Evolutionary conservation across 2,797 vertebrate genomes (phyloP), one percentile per base, ranked within the genome.

Genomic region (Tamandua tetradactyla): DNA sequence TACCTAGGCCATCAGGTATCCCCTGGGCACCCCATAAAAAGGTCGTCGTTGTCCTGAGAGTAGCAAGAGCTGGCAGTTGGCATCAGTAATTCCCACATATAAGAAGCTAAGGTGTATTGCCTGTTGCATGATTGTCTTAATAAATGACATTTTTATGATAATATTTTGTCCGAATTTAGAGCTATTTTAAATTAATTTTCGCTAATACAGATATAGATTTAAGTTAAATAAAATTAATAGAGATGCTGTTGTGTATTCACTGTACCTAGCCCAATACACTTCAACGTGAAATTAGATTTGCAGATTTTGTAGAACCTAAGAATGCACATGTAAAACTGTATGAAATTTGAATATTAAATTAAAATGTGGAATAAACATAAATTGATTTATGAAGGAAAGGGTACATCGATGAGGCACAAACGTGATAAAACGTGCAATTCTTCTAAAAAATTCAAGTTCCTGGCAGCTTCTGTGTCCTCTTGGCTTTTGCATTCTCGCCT

Each of bases 311-410:
- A 87, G 49, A 95, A 79, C 15, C 52, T 88, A 55, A 96, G 78
- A 62, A 20, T 94, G 7, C 74, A 14, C 69, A 69, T 8, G 2
- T 88, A 69, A 61, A 71, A 44, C 11, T 55, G 4, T n/a, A 66
- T 52, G 25, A 82, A 91, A 82, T 93, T 40, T 93, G 25, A 83
- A 90, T 74, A 79, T 76, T 92, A 78, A 89, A 80, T 94, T 85
- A 12, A 87, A 89, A 87, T 61, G 5, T 40, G 82, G 32, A 72
- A 57, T 64, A 42, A 37, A 61, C 11, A 22, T 30, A 82, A n/a
- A 89, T 81, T 94, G 17, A 64, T 91, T 88, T 55, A 42, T 71
- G 61, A 69, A 47, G 35, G 66, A 83, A 14, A 27, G 84, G 76
- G n/a, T 72, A 84, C 49, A 64, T 93, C 47, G 66, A 25, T 11